Percentiles rank a stretch among this genome's conserved stretches.
Conservation (phyloP, 37 sponge, comb jelly and placozoan species). For the Eunapius fragilis region DNA sequence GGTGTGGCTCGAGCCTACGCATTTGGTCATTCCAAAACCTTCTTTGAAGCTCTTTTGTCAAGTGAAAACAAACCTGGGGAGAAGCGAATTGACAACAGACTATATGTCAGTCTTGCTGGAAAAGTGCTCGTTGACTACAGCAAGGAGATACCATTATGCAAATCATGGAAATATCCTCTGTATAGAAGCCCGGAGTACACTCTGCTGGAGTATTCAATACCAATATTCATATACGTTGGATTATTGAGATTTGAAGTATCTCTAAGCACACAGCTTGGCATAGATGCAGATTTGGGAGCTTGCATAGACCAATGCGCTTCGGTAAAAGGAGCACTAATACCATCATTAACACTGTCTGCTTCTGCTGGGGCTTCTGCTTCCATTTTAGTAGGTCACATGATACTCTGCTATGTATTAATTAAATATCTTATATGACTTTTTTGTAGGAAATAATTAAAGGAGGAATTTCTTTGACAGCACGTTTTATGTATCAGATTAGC, state of each 20-base stretch:
- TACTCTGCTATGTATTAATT: too few relatives aligned
- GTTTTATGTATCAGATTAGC: neutral
- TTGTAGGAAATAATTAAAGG: neutral
- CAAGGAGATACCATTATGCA: neutral
- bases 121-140: neutral
- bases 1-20: slow-evolving; percentile 38
- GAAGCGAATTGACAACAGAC: neutral
- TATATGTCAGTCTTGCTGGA: neutral
- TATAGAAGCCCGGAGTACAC: neutral
- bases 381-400: neutral
- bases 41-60: neutral
- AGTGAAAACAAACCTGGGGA: neutral
- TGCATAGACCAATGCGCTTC: neutral
- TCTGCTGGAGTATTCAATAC: neutral
- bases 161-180: neutral
- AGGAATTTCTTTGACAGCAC: neutral
- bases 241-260: neutral
- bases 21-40: slow-evolving; percentile 39
- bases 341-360: neutral
- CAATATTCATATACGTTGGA: neutral
- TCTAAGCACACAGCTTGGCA: neutral
- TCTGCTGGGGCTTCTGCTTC: neutral
- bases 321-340: neutral
- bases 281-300: neutral
- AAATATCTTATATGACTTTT: neutral